A percentile compares a stretch with the other conserved stretches of the same genome.
phyloP scores from a whole-genome alignment of 2,888 invertebrate species.

The Trichacis sp. region DNA sequence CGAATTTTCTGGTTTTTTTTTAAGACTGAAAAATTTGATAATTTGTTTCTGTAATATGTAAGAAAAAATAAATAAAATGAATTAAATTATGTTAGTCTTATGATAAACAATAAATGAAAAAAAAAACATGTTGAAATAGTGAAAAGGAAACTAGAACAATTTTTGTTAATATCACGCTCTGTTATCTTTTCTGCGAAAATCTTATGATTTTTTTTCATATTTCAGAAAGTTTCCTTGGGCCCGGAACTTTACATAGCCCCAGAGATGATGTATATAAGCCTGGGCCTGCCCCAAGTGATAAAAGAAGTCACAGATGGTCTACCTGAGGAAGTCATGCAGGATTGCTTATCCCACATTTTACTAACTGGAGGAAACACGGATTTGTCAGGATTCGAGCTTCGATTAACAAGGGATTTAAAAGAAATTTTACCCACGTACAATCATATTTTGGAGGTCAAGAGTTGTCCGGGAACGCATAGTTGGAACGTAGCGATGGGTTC shows the following conservation, averaged over 20 bases:
- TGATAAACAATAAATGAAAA: no score
- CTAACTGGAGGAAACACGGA: conserved; percentile 69
- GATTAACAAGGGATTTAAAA: conserved; percentile 64
- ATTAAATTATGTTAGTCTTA: no score
- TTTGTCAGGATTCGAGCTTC: conserved; percentile 63
- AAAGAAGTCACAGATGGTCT: conserved; percentile 64
- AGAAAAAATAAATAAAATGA: no score
- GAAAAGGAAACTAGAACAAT: no score
- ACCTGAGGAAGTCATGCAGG: conserved; percentile 59
- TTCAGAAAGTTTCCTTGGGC: conserved; percentile 64
- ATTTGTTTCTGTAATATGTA: no score
- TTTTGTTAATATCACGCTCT: no score
- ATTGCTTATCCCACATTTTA: conserved; percentile 67
- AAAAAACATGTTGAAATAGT: no score
- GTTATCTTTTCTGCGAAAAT: background rate
- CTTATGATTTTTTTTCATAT: conserved; percentile 4
- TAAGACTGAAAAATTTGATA: no score
- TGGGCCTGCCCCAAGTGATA: conserved; percentile 66
- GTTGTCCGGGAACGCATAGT: conserved; percentile 64
- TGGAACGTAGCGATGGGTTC: conserved; percentile 69
- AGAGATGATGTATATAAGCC: conserved; percentile 67
- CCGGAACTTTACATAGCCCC: conserved; percentile 67
- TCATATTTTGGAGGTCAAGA: conserved; percentile 63
- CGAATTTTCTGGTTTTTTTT: no score
- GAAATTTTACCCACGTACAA: conserved; percentile 64